Base-by-base conservation (phyloP, 2,113 vertebrate species). In the Penelope pileata region DNA sequence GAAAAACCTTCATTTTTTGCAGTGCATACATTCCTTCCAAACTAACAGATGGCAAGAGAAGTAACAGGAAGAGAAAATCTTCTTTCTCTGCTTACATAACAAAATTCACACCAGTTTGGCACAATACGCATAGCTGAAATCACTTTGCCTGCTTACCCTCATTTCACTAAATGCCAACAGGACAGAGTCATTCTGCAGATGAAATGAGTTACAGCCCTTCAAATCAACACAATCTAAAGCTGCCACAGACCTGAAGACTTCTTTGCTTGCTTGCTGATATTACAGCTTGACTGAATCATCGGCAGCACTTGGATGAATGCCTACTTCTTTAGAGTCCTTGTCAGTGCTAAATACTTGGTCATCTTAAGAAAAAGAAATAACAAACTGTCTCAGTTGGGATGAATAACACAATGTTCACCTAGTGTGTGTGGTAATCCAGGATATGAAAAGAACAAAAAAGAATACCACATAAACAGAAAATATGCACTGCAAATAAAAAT, bases 161-260 rank as follows among this genome's bases (percentile, higher is more conserved):
- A 38, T 62, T 86, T 42, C n/a, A 76, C 62, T 21, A 60, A 94
- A 51, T 88, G 69, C 78, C 69, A 87, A 73, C 8, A 91, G 67
- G 67, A 96, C 95, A 79, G 43, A 84, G 48, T 85, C 69, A 90
- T 56, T 68, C 58, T 86, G 68, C 86, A 95, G 72, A 66, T 72
- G 79, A 95, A 96, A 50, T 78, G 78, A 88, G 70, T 88, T 95
- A 93, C 62, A 93, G 91, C 53, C 73, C 68, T 96, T 79, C 74
- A 59, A 78, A 75, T 86, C 62, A 88, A 84, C 36, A 70, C 75
- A 92, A 51, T 54, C 76, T 66, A 91, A 77, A 94, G 82, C 66
- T 42, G 48, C 43, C 94, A 86, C 2, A 27, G 83, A 90, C 75
- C 74, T 64, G n/a, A 80, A 88, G 53, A 76, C 63, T 70, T 59